Evolutionary conservation across 2,113 vertebrate genomes (phyloP).

Genomic region (Dascyllus trimaculatus): DNA sequence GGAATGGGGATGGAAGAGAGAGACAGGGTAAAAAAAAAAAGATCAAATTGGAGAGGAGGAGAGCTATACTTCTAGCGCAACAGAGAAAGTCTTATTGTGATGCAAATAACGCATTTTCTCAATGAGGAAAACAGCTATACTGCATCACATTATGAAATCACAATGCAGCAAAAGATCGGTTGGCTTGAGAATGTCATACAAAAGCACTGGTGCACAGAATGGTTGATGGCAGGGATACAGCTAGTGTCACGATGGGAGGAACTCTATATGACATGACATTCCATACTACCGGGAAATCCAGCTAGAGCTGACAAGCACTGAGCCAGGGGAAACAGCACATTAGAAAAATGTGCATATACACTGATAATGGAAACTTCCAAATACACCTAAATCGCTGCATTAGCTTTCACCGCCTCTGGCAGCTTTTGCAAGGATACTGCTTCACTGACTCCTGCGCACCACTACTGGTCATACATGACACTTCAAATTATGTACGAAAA

Average conservation of each 20-base stretch:
- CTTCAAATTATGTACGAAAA: slow-evolving; percentile 58
- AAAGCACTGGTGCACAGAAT: slow-evolving; percentile 49
- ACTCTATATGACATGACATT: slow-evolving; percentile 60
- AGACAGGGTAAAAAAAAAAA: slow-evolving; percentile 21
- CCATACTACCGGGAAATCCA: slow-evolving; percentile 61
- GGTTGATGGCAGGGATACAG: slow-evolving; percentile 60
- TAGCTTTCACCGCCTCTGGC: slow-evolving; percentile 58
- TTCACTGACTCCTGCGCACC: slow-evolving; percentile 38
- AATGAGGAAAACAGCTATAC: slow-evolving; percentile 63
- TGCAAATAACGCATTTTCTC: slow-evolving; percentile 68
- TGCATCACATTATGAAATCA: slow-evolving; percentile 71
- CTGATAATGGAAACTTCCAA: slow-evolving; percentile 68
- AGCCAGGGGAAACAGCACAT: slow-evolving; percentile 26
- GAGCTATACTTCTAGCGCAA: slow-evolving; percentile 49
- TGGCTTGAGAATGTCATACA: slow-evolving; percentile 60
- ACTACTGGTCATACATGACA: slow-evolving; percentile 64
- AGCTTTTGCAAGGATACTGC: slow-evolving; percentile 51
- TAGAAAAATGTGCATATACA: slow-evolving; percentile 65
- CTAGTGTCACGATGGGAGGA: slow-evolving; percentile 64
- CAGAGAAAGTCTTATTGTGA: slow-evolving; percentile 51
- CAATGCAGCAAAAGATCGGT: slow-evolving; percentile 69
- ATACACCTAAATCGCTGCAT: slow-evolving; percentile 66
- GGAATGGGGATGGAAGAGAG: slow-evolving; percentile 73
- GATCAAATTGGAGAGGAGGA: slow-evolving; percentile 34
- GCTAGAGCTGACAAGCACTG: slow-evolving; percentile 51